phyloP scores from a whole-genome alignment of 2,888 invertebrate genomes.

The Eupithecia subfuscata region DNA sequence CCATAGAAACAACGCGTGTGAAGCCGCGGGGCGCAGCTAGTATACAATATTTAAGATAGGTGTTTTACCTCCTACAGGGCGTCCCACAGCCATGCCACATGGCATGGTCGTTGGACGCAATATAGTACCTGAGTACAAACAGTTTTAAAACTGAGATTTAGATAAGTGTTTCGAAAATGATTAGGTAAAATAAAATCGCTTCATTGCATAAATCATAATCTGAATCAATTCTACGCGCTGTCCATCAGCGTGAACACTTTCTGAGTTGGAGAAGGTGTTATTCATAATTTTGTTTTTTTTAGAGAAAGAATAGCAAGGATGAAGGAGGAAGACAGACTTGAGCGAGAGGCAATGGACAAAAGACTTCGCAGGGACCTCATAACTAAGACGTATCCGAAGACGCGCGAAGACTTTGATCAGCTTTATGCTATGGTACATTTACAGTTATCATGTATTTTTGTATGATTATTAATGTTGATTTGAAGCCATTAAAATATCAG shows the following conservation, averaged over 20 bases:
- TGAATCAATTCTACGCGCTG: background rate
- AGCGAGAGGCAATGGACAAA: constrained; percentile 80
- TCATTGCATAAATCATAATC: background rate
- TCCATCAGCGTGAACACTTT: background rate
- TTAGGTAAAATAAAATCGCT: background rate
- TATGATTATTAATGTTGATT: background rate
- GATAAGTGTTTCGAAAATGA: no score
- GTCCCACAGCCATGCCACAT: no score
- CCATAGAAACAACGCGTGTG: no score
- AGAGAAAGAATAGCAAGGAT: constrained; percentile 78
- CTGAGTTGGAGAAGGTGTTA: background rate
- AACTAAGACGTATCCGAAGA: constrained; percentile 88
- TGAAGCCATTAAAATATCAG: background rate
- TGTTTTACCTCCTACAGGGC: no score
- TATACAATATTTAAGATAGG: no score
- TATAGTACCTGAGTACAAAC: no score
- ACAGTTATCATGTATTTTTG: background rate
- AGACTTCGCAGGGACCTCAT: constrained; percentile 83
- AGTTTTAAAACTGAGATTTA: background rate
- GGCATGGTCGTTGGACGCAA: no score
- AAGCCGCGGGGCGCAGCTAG: no score
- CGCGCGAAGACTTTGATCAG: constrained; percentile 89
- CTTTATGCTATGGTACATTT: constrained; percentile 85
- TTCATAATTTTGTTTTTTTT: constrained; percentile 36
- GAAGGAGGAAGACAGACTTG: constrained; percentile 81